These are phyloP conservation scores for Mesoclemmys tuberculata DNA, from an alignment of 2,113 vertebrate genomes.

Conservation along the genomic window DNA sequence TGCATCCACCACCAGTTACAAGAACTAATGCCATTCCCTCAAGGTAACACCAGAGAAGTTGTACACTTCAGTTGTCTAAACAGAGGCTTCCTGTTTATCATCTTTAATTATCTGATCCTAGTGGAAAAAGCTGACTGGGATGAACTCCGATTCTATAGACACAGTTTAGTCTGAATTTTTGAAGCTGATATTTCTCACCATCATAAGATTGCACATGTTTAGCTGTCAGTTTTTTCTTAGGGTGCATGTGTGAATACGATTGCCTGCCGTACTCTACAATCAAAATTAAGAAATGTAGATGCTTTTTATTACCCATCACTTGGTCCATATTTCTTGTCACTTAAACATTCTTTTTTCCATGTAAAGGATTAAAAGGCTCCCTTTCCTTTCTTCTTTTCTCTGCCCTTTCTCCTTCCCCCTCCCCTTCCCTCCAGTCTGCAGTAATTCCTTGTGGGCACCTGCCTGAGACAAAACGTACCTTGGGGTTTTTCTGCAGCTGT, in stretches of 20 bases:
- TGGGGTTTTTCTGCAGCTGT: background rate
- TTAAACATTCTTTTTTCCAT: background rate
- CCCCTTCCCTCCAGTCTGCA: background rate
- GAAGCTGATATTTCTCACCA: background rate
- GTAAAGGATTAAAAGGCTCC: background rate
- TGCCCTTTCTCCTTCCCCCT: background rate
- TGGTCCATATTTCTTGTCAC: background rate
- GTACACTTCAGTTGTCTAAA: background rate
- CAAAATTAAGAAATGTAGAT: background rate
- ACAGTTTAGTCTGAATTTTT: background rate
- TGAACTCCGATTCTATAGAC: background rate
- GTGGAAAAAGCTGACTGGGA: background rate
- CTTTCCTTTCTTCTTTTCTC: background rate
- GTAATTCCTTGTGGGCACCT: background rate
- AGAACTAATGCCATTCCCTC: background rate
- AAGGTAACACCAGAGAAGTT: background rate
- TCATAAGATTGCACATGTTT: background rate
- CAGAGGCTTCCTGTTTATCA: background rate
- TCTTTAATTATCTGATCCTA: background rate
- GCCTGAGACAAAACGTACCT: background rate
- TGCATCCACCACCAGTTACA: background rate
- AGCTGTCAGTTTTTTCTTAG: background rate
- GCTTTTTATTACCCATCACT: background rate
- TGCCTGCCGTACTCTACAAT: no score
- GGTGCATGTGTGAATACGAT: fast-evolving